Conservation (phyloP, 2,888 invertebrate genomes). For the Lobophora halterata region DNA sequence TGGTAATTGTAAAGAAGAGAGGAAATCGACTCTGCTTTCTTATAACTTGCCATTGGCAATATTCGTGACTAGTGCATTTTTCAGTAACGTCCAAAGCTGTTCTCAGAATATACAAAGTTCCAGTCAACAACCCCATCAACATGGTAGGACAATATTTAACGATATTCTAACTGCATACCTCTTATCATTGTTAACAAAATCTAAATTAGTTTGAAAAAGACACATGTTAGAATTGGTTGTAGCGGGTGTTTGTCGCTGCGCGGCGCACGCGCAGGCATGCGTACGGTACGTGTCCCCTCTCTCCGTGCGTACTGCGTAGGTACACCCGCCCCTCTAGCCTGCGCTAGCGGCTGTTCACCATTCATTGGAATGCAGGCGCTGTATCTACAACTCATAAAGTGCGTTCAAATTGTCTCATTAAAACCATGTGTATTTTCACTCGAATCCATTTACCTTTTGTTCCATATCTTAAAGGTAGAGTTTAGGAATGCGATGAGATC, state of each 20-base stretch:
- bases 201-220: conserved; percentile 33
- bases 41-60: too few species aligned
- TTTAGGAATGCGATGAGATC: conserved; percentile 49
- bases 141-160: conserved; percentile 21
- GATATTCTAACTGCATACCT: conserved; percentile 30
- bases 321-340: conserved; percentile 29
- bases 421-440: conserved; percentile 24
- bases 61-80: too few species aligned
- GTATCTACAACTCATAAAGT: conserved; percentile 56
- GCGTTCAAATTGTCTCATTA: conserved; percentile 3
- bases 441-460: conserved; percentile 36
- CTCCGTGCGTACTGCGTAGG: conserved; percentile 29
- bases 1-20: too few species aligned
- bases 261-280: conserved; percentile 71
- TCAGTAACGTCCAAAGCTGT: too few species aligned
- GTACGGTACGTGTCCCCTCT: conserved; percentile 41
- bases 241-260: conserved; percentile 54
- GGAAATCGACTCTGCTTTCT: too few species aligned
- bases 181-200: conserved; percentile 32
- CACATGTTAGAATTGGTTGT: conserved; percentile 68
- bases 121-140: too few species aligned
- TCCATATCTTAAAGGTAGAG: conserved; percentile 41
- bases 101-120: too few species aligned
- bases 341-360: conserved; percentile 50
- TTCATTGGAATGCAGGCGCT: conserved; percentile 70